phyloP scores from a whole-genome alignment of 2,797 vertebrate species.

The Champsocephalus gunnari region DNA sequence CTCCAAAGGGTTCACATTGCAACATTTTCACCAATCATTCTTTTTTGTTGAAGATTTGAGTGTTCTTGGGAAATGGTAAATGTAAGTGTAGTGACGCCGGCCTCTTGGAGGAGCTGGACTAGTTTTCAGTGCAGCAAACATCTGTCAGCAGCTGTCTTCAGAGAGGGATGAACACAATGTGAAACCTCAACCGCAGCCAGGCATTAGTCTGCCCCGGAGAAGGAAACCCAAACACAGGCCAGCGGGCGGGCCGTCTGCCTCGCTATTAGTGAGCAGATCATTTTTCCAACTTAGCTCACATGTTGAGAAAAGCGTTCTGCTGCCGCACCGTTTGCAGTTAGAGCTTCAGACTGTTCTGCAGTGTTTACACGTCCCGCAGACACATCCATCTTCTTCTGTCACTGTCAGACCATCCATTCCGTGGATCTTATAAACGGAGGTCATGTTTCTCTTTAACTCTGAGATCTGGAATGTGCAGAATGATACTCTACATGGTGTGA shows the following conservation, averaged over 20 bases:
- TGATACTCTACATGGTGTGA: background rate
- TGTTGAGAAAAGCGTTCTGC: conserved; percentile 30
- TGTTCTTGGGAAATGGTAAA: background rate
- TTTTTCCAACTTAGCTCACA: conserved; percentile 43
- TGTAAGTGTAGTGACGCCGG: background rate
- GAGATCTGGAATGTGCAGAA: conserved; percentile 21
- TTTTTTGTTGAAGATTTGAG: background rate
- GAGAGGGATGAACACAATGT: conserved; percentile 32
- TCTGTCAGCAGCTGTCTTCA: conserved; percentile 53
- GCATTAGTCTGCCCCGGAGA: conserved; percentile 22
- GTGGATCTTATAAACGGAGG: conserved; percentile 13
- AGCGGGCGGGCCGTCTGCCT: conserved; percentile 28
- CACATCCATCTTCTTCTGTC: conserved; percentile 33
- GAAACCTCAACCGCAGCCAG: conserved; percentile 45
- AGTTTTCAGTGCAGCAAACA: conserved; percentile 10
- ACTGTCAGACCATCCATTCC: conserved; percentile 18
- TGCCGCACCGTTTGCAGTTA: conserved; percentile 52
- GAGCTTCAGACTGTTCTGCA: conserved; percentile 34
- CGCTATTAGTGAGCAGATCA: conserved; percentile 41
- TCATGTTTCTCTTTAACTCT: conserved; percentile 30
- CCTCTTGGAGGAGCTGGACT: background rate
- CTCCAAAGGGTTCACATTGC: background rate
- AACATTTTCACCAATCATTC: background rate
- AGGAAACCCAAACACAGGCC: conserved; percentile 37
- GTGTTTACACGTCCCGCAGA: conserved; percentile 50